Percentiles rank a stretch among this genome's conserved stretches.
Evolutionary conservation across 2,888 invertebrate genomes (phyloP).

Genomic region (Drosophila formosana): DNA sequence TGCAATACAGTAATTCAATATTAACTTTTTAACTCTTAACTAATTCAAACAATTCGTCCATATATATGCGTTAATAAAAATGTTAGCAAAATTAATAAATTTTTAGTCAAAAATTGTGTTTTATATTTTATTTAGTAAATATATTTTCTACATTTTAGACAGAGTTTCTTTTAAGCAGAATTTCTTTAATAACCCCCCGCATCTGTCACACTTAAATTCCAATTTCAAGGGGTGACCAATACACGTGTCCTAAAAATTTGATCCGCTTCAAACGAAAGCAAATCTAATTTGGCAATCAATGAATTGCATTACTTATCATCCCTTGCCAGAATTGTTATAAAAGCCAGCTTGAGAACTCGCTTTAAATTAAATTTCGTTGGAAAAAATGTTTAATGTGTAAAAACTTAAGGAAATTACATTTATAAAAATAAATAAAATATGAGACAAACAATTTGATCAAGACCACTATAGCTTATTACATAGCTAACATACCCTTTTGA

Average conservation of each 20-base stretch:
- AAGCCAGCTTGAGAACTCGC: background rate
- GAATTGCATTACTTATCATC: slow-evolving; percentile 26
- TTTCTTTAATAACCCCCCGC: background rate
- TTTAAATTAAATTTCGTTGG: background rate
- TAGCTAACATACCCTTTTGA: slow-evolving; percentile 31
- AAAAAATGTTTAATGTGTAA: too few relatives aligned
- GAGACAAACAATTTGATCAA: too few relatives aligned
- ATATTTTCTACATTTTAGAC: background rate
- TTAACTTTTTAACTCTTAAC: too few relatives aligned
- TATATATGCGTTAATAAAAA: too few relatives aligned
- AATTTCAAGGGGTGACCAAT: slow-evolving; percentile 18
- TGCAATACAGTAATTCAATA: too few relatives aligned
- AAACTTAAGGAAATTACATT: too few relatives aligned
- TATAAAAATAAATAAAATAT: too few relatives aligned
- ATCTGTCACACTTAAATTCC: slow-evolving; percentile 1
- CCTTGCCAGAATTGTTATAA: slow-evolving; percentile 11
- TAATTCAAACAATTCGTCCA: too few relatives aligned
- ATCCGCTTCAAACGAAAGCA: slow-evolving; percentile 30
- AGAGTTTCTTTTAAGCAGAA: background rate
- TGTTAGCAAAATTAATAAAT: too few relatives aligned
- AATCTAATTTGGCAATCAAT: slow-evolving; percentile 45
- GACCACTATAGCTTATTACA: too few relatives aligned
- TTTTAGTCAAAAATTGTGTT: too few relatives aligned
- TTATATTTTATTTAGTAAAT: background rate
- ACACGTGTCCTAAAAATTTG: slow-evolving; percentile 46